Evolutionary conservation across 1,140 invertebrate species (phyloP).

Genomic region (Eurosta solidaginis): DNA sequence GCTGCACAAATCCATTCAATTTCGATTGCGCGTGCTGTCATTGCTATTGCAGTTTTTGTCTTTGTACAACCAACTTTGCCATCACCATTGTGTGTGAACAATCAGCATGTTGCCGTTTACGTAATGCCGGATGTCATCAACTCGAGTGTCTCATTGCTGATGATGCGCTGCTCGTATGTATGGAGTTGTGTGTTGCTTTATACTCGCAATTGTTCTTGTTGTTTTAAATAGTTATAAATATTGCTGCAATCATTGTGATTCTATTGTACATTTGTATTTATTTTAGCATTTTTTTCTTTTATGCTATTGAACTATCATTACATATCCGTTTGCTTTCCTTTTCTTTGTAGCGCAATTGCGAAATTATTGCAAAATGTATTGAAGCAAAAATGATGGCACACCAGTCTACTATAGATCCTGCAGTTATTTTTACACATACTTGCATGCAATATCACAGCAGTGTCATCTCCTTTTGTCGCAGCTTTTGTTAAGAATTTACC

Average conservation of each 20-base stretch:
- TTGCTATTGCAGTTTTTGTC: neutral
- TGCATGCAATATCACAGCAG: neutral
- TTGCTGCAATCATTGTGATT: neutral
- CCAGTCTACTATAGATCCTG: neutral
- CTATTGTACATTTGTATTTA: neutral
- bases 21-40: neutral
- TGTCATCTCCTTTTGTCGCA: neutral
- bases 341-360: conserved; percentile 2
- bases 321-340: conserved; percentile 7
- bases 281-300: neutral
- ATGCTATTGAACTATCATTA: neutral
- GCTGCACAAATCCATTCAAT: neutral
- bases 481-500: neutral
- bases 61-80: neutral
- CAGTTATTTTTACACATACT: too few relatives aligned
- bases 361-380: conserved; percentile 27
- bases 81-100: neutral
- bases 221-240: neutral
- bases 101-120: neutral
- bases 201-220: neutral
- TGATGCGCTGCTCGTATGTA: neutral
- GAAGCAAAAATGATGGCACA: conserved; percentile 16
- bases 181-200: too few relatives aligned
- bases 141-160: neutral
- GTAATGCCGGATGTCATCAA: conserved; percentile 10